Conservation (phyloP, 2,797 vertebrate species). For the Anguilla marmorata region DNA sequence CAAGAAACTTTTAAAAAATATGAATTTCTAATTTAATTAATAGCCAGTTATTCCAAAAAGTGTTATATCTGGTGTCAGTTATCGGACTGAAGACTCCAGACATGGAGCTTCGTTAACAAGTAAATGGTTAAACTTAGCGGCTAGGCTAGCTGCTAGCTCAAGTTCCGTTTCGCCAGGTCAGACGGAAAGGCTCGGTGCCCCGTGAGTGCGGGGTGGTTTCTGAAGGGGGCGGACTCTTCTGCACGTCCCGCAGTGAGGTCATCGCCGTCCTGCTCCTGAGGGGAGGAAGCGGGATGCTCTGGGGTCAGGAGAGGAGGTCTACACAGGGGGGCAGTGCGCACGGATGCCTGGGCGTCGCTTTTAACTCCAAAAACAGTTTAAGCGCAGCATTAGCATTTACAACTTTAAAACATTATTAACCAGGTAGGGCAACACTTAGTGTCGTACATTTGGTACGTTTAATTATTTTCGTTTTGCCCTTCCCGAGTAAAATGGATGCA, state of each 20-base stretch:
- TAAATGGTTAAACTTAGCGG: constrained; percentile 70
- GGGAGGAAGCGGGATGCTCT: constrained; percentile 64
- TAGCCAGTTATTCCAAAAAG: background rate
- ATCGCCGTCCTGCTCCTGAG: constrained; percentile 77
- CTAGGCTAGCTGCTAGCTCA: constrained; percentile 22
- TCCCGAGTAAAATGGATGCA: background rate
- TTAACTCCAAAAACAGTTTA: background rate
- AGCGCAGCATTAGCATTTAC: background rate
- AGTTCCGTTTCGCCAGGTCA: constrained; percentile 48
- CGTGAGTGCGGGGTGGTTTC: constrained; percentile 68
- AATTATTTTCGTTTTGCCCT: background rate
- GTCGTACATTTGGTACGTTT: background rate
- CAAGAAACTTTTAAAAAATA: background rate
- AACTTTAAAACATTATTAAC: background rate
- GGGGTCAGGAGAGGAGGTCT: background rate
- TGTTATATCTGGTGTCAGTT: background rate
- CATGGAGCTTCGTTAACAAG: constrained; percentile 82
- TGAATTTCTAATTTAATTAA: background rate
- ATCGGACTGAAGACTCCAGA: background rate
- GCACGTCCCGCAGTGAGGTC: constrained; percentile 57
- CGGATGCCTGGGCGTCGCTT: no score
- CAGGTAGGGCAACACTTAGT: background rate
- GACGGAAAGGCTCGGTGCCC: constrained; percentile 63
- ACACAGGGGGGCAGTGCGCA: background rate
- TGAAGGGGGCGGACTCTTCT: constrained; percentile 42